A percentile compares a stretch with the other conserved stretches of the same genome.
Evolutionary conservation across 2,797 vertebrate genomes (phyloP).

Genomic region (Muraenolepis orangiensis): DNA sequence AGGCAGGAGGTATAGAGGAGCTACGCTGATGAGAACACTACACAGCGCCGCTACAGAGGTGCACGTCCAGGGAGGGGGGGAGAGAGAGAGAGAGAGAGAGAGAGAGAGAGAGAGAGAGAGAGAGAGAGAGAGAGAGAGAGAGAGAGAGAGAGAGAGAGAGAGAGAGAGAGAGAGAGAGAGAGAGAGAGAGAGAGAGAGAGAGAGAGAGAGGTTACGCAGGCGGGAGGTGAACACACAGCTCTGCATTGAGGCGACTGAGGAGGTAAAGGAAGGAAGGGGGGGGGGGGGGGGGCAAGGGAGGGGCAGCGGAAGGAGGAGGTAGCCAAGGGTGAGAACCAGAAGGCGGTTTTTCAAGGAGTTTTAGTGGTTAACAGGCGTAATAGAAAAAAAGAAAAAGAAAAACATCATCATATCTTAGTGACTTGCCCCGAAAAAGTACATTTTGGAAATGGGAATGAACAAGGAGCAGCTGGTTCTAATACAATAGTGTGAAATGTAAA

Average conservation of each 20-base stretch:
- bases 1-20: not conserved
- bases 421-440: slow-evolving; percentile 69
- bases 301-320: slow-evolving; percentile 11
- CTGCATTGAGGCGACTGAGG: too few species aligned
- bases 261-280: not conserved
- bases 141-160: too few species aligned
- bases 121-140: too few species aligned
- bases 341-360: slow-evolving; percentile 12
- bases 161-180: too few species aligned
- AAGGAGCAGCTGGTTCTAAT: slow-evolving; percentile 72
- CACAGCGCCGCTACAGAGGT: too few species aligned
- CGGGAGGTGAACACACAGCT: too few species aligned
- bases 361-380: slow-evolving; percentile 48
- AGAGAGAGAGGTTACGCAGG: too few species aligned
- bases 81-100: too few species aligned
- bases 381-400: slow-evolving; percentile 48
- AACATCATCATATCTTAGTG: slow-evolving; percentile 55
- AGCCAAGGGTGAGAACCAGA: slow-evolving; percentile 23
- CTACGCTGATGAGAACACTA: too few species aligned
- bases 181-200: too few species aligned
- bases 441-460: slow-evolving; percentile 59
- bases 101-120: too few species aligned
- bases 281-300: not conserved
- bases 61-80: too few species aligned
- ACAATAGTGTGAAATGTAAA: slow-evolving; percentile 61